Conservation (phyloP, 37 sponge, comb jelly and placozoan genomes). For the Ianthella basta region DNA sequence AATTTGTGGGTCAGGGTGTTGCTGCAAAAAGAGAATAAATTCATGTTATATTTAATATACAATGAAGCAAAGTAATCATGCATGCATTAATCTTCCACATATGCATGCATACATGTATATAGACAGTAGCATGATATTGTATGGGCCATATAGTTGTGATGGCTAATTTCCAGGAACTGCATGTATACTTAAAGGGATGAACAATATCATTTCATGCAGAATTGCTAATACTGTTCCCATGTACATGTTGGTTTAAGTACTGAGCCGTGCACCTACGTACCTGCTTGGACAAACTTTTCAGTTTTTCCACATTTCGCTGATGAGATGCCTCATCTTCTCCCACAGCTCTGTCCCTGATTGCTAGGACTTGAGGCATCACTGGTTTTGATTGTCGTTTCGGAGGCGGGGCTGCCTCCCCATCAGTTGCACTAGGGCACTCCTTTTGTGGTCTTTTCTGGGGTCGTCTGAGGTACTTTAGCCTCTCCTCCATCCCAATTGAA, state of each 20-base stretch:
- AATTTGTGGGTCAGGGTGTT: background rate
- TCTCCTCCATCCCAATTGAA: background rate
- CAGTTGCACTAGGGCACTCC: background rate
- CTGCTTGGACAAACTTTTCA: background rate
- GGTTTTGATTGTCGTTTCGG: no score
- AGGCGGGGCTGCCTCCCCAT: background rate
- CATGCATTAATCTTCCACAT: no score
- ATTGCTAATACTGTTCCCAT: background rate
- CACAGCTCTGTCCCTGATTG: background rate
- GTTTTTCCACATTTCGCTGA: background rate
- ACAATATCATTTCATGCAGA: background rate
- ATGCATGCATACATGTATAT: no score
- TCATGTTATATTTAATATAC: no score
- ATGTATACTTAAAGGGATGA: background rate
- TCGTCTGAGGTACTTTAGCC: constrained; percentile 16
- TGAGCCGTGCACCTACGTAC: background rate
- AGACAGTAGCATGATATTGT: no score
- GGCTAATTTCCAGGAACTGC: no score
- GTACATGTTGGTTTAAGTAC: background rate
- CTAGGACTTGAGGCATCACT: background rate
- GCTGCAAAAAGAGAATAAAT: background rate
- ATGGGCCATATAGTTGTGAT: no score
- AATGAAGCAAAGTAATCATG: no score
- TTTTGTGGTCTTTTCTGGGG: background rate
- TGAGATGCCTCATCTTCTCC: constrained; percentile 13